These are phyloP conservation scores for Diloba caeruleocephala DNA, from an alignment of 2,888 invertebrate species.

Conservation along the genomic window DNA sequence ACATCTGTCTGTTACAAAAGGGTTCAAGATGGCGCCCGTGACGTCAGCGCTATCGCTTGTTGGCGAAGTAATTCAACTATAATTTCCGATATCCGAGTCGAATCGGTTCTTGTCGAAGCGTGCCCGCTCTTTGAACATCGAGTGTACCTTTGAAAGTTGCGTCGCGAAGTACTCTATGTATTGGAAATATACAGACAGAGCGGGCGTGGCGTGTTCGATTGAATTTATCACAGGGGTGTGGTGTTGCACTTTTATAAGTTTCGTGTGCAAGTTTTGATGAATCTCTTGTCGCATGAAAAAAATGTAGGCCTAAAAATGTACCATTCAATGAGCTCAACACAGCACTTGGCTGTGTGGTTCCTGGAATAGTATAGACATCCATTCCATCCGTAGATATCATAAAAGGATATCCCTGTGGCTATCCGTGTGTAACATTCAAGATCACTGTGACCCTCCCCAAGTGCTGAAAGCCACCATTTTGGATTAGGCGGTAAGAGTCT, in stretches of 20 bases:
- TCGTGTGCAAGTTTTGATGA: slow-evolving; percentile 9
- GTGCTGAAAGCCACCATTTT: too few species aligned
- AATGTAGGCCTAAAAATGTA: too few species aligned
- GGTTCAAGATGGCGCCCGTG: slow-evolving; percentile 51
- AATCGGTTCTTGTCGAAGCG: slow-evolving; percentile 55
- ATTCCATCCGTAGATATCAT: too few species aligned
- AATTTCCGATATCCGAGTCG: slow-evolving; percentile 60
- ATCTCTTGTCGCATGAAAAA: too few species aligned
- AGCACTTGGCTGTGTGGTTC: too few species aligned
- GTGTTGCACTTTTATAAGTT: slow-evolving; percentile 30
- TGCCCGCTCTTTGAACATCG: slow-evolving; percentile 54
- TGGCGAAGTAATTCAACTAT: slow-evolving; percentile 61
- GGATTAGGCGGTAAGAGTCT: too few species aligned
- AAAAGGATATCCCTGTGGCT: too few species aligned
- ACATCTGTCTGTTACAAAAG: slow-evolving; percentile 55
- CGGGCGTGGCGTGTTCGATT: slow-evolving; percentile 20
- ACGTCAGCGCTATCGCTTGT: slow-evolving; percentile 58
- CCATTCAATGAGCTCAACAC: too few species aligned
- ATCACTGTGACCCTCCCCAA: too few species aligned
- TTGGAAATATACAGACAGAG: slow-evolving; percentile 42
- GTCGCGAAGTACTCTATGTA: slow-evolving; percentile 35
- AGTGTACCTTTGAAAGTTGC: slow-evolving; percentile 58
- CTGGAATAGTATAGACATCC: too few species aligned
- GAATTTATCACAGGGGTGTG: slow-evolving; percentile 7
- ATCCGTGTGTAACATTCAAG: too few species aligned